A percentile compares a stretch with the other conserved stretches of the same genome.
phyloP scores from a whole-genome alignment of 2,888 invertebrate species.

The Campoplex nolae region DNA sequence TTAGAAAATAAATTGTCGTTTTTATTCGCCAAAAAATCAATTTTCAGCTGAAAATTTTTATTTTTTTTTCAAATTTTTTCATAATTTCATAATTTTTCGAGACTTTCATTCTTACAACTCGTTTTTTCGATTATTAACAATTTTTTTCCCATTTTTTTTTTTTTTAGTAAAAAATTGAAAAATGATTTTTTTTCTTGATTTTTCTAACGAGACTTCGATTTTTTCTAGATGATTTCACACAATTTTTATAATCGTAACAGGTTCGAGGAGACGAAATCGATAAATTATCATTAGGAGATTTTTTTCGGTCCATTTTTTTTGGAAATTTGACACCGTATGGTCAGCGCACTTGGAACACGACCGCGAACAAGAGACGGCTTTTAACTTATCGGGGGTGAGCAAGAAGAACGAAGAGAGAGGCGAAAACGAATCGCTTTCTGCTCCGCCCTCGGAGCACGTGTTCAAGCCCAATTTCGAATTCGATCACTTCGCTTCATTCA shows the following conservation, averaged over 20 bases:
- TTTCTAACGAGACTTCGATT: not conserved
- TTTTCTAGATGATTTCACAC: not conserved
- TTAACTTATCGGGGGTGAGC: not conserved
- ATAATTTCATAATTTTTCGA: not conserved
- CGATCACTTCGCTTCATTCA: slow-evolving; percentile 10
- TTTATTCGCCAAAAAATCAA: not conserved
- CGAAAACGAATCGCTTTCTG: slow-evolving; percentile 43
- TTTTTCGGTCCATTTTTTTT: not conserved
- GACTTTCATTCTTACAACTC: not conserved
- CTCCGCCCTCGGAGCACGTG: slow-evolving; percentile 50
- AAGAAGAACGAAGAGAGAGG: slow-evolving; percentile 60
- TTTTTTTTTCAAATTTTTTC: not conserved
- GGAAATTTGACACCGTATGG: slow-evolving; percentile 33
- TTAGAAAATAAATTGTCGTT: not conserved
- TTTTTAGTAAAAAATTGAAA: not conserved
- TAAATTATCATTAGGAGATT: slow-evolving; percentile 53
- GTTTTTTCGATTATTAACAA: not conserved
- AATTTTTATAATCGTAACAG: slow-evolving; percentile 5
- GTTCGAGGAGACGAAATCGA: slow-evolving; percentile 26
- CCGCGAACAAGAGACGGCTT: slow-evolving; percentile 46
- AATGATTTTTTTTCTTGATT: not conserved
- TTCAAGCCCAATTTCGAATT: slow-evolving; percentile 10
- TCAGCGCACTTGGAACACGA: slow-evolving; percentile 44
- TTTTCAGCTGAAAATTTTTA: not conserved
- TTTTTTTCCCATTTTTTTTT: not conserved